These are phyloP conservation scores for Synchiropus splendidus DNA, from an alignment of 2,113 vertebrate species.

Conservation along the genomic window DNA sequence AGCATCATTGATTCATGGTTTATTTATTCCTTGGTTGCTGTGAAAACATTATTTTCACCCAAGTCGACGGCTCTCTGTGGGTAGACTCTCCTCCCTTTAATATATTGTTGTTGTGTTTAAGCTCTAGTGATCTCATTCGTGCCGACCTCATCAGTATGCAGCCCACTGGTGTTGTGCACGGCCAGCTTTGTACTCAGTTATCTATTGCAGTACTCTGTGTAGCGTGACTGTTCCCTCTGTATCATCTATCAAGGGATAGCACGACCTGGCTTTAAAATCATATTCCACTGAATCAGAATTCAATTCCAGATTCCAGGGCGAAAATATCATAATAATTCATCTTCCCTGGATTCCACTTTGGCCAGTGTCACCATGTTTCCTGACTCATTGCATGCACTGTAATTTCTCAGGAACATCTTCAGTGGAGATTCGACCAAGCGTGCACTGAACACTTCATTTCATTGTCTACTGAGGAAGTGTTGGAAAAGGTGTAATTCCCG, in stretches of 20 bases:
- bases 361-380: slow-evolving; percentile 43
- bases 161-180: slow-evolving; percentile 34
- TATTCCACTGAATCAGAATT: slow-evolving; percentile 61
- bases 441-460: slow-evolving; percentile 38
- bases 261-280: slow-evolving; percentile 55
- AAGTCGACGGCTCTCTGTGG: too few relatives aligned
- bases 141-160: slow-evolving; percentile 46
- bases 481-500: slow-evolving; percentile 42
- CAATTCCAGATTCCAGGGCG: slow-evolving; percentile 54
- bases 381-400: slow-evolving; percentile 44
- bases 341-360: slow-evolving; percentile 46
- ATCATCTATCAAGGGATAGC: slow-evolving; percentile 49
- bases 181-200: slow-evolving; percentile 36
- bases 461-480: slow-evolving; percentile 18
- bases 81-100: slow-evolving; percentile 15
- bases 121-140: slow-evolving; percentile 35
- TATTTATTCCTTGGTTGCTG: too few relatives aligned
- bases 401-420: slow-evolving; percentile 47
- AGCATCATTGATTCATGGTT: too few relatives aligned
- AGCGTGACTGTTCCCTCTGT: slow-evolving; percentile 53
- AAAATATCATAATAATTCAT: slow-evolving; percentile 60
- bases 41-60: too few relatives aligned
- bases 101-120: slow-evolving; percentile 40
- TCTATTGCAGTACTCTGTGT: slow-evolving; percentile 45
- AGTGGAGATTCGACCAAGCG: slow-evolving; percentile 40